Conservation (phyloP, 1,140 invertebrate genomes). For the Brachystomella parvula region DNA sequence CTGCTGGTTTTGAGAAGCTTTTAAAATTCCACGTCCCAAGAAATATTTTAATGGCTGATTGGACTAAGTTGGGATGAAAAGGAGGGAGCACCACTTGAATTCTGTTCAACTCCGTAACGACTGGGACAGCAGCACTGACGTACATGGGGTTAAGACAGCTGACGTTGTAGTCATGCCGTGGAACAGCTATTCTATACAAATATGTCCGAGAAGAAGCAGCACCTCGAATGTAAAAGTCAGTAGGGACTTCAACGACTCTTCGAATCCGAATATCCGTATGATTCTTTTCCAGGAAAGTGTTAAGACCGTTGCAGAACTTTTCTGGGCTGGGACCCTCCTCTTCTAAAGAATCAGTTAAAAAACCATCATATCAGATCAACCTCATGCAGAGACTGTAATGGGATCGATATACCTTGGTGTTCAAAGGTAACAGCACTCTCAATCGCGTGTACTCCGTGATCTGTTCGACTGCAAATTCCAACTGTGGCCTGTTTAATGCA, state of each 20-base stretch:
- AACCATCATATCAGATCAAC: background rate
- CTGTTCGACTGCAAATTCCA: slow-evolving; percentile 27
- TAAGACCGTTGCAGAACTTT: slow-evolving; percentile 23
- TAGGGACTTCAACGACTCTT: slow-evolving; percentile 26
- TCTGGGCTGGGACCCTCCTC: slow-evolving; percentile 18
- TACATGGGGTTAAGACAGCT: background rate
- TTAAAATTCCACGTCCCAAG: slow-evolving; percentile 31
- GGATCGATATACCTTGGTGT: background rate
- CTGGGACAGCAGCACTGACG: background rate
- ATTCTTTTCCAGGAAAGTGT: slow-evolving; percentile 28
- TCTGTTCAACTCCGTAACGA: slow-evolving; percentile 21
- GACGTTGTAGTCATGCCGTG: slow-evolving; percentile 13
- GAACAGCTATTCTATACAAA: slow-evolving; percentile 23
- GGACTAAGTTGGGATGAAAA: slow-evolving; percentile 23
- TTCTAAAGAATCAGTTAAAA: slow-evolving; percentile 1
- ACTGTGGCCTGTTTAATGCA: background rate
- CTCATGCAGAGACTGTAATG: background rate
- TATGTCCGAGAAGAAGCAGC: slow-evolving; percentile 27
- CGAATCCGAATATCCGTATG: slow-evolving; percentile 27
- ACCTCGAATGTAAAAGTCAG: slow-evolving; percentile 16
- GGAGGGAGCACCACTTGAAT: slow-evolving; percentile 23
- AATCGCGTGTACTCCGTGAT: slow-evolving; percentile 33
- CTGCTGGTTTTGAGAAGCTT: slow-evolving; percentile 18
- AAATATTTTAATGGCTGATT: slow-evolving; percentile 27
- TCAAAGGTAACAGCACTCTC: slow-evolving; percentile 21